These are phyloP conservation scores for Oxyruncus cristatus DNA, from an alignment of 2,113 vertebrate species.

Conservation along the genomic window DNA sequence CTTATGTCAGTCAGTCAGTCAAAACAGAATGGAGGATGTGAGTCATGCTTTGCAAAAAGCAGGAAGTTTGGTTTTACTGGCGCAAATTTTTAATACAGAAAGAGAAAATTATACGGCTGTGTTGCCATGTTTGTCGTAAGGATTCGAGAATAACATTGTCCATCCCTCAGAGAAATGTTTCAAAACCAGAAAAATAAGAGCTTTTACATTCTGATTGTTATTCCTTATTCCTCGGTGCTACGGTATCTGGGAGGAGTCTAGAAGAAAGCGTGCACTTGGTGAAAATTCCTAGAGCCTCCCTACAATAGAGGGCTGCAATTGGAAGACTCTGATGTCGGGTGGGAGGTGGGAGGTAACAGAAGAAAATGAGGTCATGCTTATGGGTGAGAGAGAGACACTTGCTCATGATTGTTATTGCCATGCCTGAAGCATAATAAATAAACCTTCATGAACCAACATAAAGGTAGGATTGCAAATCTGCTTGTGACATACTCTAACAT, in stretches of 20 bases:
- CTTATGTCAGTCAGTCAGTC: slow-evolving; percentile 57
- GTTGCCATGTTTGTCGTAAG: not conserved
- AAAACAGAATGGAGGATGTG: slow-evolving; percentile 37
- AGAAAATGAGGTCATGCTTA: not conserved
- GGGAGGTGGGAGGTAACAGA: not conserved
- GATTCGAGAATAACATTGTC: not conserved
- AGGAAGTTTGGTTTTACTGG: slow-evolving; percentile 46
- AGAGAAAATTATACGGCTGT: not conserved
- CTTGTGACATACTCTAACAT: not conserved
- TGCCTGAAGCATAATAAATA: not conserved
- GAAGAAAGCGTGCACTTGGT: not conserved
- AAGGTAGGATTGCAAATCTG: not conserved
- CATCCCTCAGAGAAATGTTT: not conserved
- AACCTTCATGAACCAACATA: not conserved
- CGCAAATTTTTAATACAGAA: slow-evolving; percentile 2
- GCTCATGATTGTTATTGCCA: not conserved
- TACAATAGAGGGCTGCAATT: not conserved
- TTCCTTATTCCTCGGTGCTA: not conserved
- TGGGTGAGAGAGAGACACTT: not conserved
- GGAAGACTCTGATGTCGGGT: not conserved
- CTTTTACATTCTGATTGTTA: not conserved
- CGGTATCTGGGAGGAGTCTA: not conserved
- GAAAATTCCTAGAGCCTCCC: not conserved
- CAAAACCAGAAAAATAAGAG: not conserved
- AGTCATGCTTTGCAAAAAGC: slow-evolving; percentile 48